Conservation (phyloP, 2,113 vertebrate species). For the Electrona antarctica region DNA sequence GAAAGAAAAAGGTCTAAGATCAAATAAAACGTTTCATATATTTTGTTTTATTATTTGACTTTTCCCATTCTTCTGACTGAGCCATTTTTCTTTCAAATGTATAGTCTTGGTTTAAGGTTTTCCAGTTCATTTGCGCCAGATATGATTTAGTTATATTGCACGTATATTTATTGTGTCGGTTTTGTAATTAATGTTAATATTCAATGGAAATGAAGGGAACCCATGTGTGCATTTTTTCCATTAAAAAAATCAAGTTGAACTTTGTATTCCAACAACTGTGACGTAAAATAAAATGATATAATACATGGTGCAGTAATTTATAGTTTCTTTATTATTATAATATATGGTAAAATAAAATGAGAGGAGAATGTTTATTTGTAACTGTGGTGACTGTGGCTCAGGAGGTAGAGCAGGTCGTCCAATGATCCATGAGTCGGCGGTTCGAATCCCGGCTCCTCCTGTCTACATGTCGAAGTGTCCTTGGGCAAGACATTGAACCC, state of each 20-base stretch:
- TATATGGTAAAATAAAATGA: too few species aligned
- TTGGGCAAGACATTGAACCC: too few species aligned
- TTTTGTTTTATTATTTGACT: conserved; percentile 36
- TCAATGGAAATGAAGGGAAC: conserved; percentile 55
- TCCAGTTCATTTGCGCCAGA: background rate
- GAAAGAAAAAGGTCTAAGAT: background rate
- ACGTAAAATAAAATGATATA: conserved; percentile 70
- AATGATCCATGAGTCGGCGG: too few species aligned
- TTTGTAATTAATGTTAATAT: conserved; percentile 71
- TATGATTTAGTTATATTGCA: conserved; percentile 54
- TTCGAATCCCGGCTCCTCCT: too few species aligned
- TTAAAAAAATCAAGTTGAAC: conserved; percentile 62
- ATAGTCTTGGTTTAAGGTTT: conserved; percentile 34
- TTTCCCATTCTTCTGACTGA: conserved; percentile 27
- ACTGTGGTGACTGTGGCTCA: too few species aligned
- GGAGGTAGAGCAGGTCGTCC: too few species aligned
- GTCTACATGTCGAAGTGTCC: too few species aligned
- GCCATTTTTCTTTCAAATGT: conserved; percentile 41
- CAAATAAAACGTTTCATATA: conserved; percentile 22
- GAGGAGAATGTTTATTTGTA: too few species aligned
- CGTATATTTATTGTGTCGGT: conserved; percentile 69
- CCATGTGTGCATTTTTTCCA: conserved; percentile 54
- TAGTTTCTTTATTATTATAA: too few species aligned
- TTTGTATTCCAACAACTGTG: conserved; percentile 76
- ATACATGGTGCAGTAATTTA: conserved; percentile 37